phyloP scores from a whole-genome alignment of 2,113 vertebrate species.

The Grallaria varia region DNA sequence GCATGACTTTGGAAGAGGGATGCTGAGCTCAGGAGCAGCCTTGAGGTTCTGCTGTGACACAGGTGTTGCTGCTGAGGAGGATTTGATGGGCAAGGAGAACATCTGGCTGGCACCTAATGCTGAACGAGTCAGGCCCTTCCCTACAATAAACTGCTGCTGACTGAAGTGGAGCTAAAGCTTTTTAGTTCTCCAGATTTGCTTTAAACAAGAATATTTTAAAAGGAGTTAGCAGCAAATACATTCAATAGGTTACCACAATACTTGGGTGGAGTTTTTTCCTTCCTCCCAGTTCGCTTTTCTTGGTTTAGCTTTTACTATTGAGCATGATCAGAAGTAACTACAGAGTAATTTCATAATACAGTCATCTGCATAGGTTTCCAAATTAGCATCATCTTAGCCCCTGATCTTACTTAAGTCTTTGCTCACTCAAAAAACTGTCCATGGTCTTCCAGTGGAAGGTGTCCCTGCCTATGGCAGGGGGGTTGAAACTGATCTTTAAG shows the following conservation, averaged over 20 bases:
- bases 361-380: not conserved
- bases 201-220: not conserved
- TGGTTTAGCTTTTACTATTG: not conserved
- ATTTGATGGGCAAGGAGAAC: conserved; percentile 9
- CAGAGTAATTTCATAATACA: not conserved
- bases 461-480: not conserved
- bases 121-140: not conserved
- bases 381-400: not conserved
- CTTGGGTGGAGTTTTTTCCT: not conserved
- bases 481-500: no score
- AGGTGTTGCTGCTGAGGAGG: not conserved
- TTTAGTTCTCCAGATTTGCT: not conserved
- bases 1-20: accelerated
- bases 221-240: not conserved
- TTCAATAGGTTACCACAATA: not conserved
- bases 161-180: not conserved
- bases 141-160: not conserved
- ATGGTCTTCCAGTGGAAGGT: accelerated
- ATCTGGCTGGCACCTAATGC: not conserved
- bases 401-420: not conserved
- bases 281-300: not conserved
- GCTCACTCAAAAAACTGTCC: not conserved
- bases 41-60: not conserved
- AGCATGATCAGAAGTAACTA: not conserved
- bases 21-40: not conserved